Evolutionary conservation across 2,888 invertebrate species (phyloP).

Genomic region (Sacculina carcini): DNA sequence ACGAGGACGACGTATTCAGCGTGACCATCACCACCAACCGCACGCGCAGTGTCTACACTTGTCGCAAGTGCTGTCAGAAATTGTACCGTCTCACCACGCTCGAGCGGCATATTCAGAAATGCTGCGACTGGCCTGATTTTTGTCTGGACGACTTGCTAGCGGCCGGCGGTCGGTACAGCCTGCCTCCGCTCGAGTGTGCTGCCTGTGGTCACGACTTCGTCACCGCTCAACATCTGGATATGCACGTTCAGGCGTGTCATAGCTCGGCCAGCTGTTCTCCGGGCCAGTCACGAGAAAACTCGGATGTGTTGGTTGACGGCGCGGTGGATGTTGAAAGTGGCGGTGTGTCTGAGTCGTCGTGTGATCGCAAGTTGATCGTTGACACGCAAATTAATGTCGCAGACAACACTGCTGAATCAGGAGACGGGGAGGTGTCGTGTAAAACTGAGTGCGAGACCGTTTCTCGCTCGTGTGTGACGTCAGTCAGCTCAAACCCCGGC

Average conservation of each 20-base stretch:
- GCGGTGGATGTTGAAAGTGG: too few relatives aligned
- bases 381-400: too few relatives aligned
- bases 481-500: too few relatives aligned
- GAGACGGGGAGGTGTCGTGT: too few relatives aligned
- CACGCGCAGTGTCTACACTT: constrained; percentile 1
- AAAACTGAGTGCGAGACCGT: too few relatives aligned
- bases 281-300: too few relatives aligned
- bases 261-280: too few relatives aligned
- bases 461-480: too few relatives aligned
- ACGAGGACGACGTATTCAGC: constrained; percentile 1
- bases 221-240: background rate
- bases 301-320: too few relatives aligned
- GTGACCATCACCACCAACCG: background rate
- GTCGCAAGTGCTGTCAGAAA: constrained; percentile 1
- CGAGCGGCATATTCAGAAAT: constrained; percentile 2
- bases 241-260: background rate
- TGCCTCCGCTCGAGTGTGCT: background rate
- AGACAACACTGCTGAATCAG: too few relatives aligned
- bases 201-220: background rate
- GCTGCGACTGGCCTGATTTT: background rate
- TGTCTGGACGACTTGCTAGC: background rate
- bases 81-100: constrained; percentile 3
- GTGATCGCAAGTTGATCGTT: too few relatives aligned
- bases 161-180: background rate
- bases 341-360: too few relatives aligned